These are phyloP conservation scores for Antennarius maculatus DNA, from an alignment of 2,797 vertebrate species.

Conservation along the genomic window DNA sequence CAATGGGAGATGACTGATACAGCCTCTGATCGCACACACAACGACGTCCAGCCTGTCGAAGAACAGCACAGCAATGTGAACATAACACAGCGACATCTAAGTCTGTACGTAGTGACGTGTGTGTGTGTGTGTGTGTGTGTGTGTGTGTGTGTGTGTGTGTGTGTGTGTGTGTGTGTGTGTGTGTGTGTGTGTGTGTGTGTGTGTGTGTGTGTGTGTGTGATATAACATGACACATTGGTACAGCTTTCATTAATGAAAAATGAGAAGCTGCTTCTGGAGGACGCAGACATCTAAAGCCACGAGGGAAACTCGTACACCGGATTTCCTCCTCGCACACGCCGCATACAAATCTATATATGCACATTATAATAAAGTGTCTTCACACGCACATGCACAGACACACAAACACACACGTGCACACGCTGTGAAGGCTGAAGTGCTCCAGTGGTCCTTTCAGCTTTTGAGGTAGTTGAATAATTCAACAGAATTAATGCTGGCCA, in stretches of 20 bases:
- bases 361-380: not conserved
- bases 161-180: constrained; percentile 9
- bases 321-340: not conserved
- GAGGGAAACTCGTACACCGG: constrained; percentile 7
- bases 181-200: not conserved
- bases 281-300: constrained; percentile 24
- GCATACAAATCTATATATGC: not conserved
- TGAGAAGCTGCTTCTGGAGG: constrained; percentile 43
- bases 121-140: not conserved
- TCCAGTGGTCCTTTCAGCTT: constrained; percentile 49
- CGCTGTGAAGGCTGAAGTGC: constrained; percentile 32
- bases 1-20: constrained; percentile 67
- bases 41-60: constrained; percentile 3
- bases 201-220: constrained; percentile 13
- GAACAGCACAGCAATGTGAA: no score
- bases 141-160: constrained; percentile 7
- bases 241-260: constrained; percentile 51
- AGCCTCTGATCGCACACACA: constrained; percentile 40
- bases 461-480: constrained; percentile 70
- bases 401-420: constrained; percentile 8
- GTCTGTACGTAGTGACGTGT: no score
- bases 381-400: constrained; percentile 2
- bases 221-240: constrained; percentile 41
- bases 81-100: no score
- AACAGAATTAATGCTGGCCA: constrained; percentile 72